These are phyloP conservation scores for Dasysyrphus albostriatus DNA, from an alignment of 2,888 invertebrate species.

Conservation along the genomic window DNA sequence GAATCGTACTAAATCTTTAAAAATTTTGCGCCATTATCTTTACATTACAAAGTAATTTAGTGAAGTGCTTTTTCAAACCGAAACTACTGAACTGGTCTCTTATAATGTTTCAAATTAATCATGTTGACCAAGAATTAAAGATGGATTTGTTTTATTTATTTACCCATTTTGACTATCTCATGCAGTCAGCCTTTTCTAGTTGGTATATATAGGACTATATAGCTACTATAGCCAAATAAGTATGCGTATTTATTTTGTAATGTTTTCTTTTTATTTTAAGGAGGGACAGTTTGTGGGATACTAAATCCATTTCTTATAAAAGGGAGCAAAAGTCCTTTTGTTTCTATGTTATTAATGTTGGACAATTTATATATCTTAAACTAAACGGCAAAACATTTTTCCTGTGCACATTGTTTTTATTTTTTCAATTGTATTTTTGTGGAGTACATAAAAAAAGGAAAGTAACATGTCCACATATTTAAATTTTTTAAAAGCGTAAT, in stretches of 20 bases:
- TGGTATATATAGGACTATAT: too few species aligned
- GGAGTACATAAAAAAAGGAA: slow-evolving; percentile 20
- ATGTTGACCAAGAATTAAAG: slow-evolving; percentile 56
- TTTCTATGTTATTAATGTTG: slow-evolving; percentile 72
- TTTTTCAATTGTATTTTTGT: slow-evolving; percentile 50
- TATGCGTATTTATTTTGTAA: slow-evolving; percentile 50
- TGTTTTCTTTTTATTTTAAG: slow-evolving; percentile 13
- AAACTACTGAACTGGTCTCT: slow-evolving; percentile 4
- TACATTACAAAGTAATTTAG: slow-evolving; percentile 2
- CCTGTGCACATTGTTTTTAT: slow-evolving; percentile 54
- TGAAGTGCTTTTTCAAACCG: neutral
- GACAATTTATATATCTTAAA: slow-evolving; percentile 73
- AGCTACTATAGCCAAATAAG: slow-evolving; percentile 42
- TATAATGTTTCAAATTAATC: slow-evolving; percentile 48
- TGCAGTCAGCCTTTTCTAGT: slow-evolving; percentile 49
- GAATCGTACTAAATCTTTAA: too few species aligned
- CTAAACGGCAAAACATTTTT: slow-evolving; percentile 67
- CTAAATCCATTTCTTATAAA: slow-evolving; percentile 51
- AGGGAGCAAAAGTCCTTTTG: slow-evolving; percentile 63
- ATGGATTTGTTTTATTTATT: slow-evolving; percentile 65
- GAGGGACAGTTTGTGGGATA: neutral
- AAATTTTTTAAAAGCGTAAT: slow-evolving; percentile 77
- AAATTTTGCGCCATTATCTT: too few species aligned
- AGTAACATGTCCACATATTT: slow-evolving; percentile 75
- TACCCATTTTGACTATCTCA: slow-evolving; percentile 53